phyloP scores from a whole-genome alignment of 2,888 invertebrate species.

The Rhamphomyia laevipes region DNA sequence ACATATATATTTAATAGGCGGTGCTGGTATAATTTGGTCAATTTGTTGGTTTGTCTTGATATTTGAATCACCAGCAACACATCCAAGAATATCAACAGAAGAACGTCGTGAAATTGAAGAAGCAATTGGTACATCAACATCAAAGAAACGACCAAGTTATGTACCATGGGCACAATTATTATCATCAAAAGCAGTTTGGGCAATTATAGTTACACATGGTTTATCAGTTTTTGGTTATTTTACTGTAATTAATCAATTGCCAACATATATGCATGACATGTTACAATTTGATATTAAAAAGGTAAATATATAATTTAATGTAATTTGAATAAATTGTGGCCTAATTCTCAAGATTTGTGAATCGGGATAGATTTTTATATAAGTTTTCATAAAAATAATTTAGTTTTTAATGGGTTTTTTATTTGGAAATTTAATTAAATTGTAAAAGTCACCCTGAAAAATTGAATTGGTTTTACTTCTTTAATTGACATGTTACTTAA shows the following conservation, averaged over 20 bases:
- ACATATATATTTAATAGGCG: conserved; percentile 38
- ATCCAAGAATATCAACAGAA: conserved; percentile 64
- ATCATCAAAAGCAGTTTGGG: conserved; percentile 68
- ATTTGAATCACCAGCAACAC: conserved; percentile 69
- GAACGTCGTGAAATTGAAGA: conserved; percentile 63
- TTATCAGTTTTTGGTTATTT: conserved; percentile 81
- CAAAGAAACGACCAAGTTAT: conserved; percentile 45
- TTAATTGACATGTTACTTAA: too few relatives aligned
- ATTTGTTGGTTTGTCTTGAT: conserved; percentile 68
- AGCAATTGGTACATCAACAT: conserved; percentile 51
- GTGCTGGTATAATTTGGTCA: conserved; percentile 69
- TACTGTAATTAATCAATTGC: conserved; percentile 76
- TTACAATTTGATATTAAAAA: conserved; percentile 65
- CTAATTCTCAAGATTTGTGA: too few relatives aligned
- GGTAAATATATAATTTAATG: conserved; percentile 40
- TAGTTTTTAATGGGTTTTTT: too few relatives aligned
- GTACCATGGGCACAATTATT: conserved; percentile 67
- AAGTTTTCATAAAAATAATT: background rate
- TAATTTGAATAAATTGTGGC: too few relatives aligned
- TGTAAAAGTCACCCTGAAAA: too few relatives aligned
- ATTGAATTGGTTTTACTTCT: too few relatives aligned
- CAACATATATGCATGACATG: conserved; percentile 74
- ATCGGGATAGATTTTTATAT: background rate
- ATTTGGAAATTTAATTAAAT: too few relatives aligned
- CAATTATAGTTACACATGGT: conserved; percentile 70